phyloP scores from a whole-genome alignment of 2,888 invertebrate species.

The Phyllotreta cruciferae region DNA sequence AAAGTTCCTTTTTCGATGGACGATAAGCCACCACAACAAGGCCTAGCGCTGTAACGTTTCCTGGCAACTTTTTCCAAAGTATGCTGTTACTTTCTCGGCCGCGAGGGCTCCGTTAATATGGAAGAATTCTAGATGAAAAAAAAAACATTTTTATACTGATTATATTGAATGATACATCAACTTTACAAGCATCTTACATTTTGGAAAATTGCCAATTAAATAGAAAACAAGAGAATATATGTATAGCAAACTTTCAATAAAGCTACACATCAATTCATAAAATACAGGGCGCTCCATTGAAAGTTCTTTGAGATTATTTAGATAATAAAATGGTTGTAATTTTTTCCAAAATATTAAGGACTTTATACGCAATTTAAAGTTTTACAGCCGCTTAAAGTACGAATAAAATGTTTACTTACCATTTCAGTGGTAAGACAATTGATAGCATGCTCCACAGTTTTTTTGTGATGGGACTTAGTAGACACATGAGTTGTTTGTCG shows the following conservation, averaged over 20 bases:
- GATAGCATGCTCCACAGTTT: conserved; percentile 74
- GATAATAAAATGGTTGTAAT: too few species aligned
- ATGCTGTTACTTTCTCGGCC: conserved; percentile 28
- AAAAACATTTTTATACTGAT: not conserved
- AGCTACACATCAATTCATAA: too few species aligned
- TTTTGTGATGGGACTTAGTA: conserved; percentile 62
- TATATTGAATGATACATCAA: not conserved
- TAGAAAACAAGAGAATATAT: too few species aligned
- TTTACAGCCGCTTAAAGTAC: too few species aligned
- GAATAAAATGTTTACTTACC: conserved; percentile 66
- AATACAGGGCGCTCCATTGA: too few species aligned
- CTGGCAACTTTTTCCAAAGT: conserved; percentile 28
- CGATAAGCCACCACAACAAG: conserved; percentile 18
- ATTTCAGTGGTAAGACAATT: conserved; percentile 86
- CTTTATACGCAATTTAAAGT: too few species aligned
- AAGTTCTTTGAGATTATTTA: too few species aligned
- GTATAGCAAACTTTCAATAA: too few species aligned
- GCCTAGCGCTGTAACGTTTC: conserved; percentile 16
- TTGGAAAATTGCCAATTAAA: too few species aligned
- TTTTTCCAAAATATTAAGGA: too few species aligned
- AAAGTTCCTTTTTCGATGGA: conserved; percentile 2
- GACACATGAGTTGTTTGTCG: conserved; percentile 61
- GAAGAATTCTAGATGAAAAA: conserved; percentile 32
- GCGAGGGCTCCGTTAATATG: conserved; percentile 27
- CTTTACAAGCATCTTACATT: too few species aligned